Conservation (phyloP, 2,113 vertebrate genomes). For the Rhynchopsitta pachyrhyncha region DNA sequence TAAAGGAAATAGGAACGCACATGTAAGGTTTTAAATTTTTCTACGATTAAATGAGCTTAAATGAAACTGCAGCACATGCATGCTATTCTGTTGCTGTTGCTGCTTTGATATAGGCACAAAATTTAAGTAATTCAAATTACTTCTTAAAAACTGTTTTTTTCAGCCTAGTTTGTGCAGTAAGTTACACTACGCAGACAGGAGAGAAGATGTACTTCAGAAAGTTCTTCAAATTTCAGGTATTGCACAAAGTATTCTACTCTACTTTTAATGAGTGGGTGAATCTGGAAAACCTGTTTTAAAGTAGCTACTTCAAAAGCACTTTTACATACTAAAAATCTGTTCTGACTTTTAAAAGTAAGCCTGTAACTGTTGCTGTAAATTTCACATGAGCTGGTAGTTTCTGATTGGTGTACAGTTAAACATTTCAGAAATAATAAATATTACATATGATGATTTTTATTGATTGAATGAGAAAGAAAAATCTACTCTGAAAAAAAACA, state of each 20-base stretch:
- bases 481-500: not conserved
- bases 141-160: constrained; percentile 49
- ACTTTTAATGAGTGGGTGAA: not conserved
- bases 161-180: constrained; percentile 97
- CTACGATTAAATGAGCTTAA: not conserved
- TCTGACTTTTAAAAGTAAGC: not conserved
- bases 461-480: not conserved
- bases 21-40: constrained; percentile 80
- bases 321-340: not conserved
- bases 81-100: not conserved
- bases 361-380: not conserved
- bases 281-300: not conserved
- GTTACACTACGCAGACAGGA: constrained; percentile 92
- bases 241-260: not conserved
- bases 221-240: constrained; percentile 99
- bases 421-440: not conserved
- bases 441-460: not conserved
- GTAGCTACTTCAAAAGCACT: not conserved
- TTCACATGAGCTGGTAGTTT: not conserved
- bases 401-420: not conserved
- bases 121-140: not conserved
- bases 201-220: constrained; percentile 99
- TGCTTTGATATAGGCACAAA: not conserved
- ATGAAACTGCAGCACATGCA: not conserved
- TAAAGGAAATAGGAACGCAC: constrained; percentile 98